These are phyloP conservation scores for Agelastica alni DNA, from an alignment of 2,888 invertebrate species.

Conservation along the genomic window DNA sequence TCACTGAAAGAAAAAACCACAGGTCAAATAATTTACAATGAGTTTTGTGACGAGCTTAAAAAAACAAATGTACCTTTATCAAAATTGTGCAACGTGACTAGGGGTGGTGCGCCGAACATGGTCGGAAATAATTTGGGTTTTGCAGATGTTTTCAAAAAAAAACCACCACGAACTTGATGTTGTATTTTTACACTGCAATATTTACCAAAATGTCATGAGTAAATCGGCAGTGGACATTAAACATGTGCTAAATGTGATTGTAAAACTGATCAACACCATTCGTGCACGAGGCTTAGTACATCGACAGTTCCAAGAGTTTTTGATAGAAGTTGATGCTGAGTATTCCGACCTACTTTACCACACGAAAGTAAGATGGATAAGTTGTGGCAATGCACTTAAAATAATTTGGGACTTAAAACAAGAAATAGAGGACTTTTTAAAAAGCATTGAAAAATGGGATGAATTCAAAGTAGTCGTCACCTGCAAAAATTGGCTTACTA, in stretches of 20 bases:
- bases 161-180: conserved; percentile 10
- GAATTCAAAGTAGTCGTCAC: background rate
- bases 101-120: background rate
- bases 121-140: background rate
- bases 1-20: background rate
- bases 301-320: conserved; percentile 18
- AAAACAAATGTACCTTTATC: background rate
- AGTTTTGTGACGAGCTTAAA: background rate
- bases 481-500: background rate
- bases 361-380: conserved; percentile 18
- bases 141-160: background rate
- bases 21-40: background rate
- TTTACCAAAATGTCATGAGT: conserved; percentile 20
- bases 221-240: conserved; percentile 10
- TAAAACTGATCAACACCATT: conserved; percentile 21
- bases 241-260: conserved; percentile 20
- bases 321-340: conserved; percentile 14
- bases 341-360: conserved; percentile 4
- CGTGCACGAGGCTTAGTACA: conserved; percentile 15
- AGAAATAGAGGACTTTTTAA: conserved; percentile 2
- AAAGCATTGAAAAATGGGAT: background rate
- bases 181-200: conserved; percentile 16
- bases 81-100: conserved; percentile 12
- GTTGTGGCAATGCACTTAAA: conserved; percentile 13
- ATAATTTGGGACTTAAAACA: conserved; percentile 19